Base-by-base conservation (phyloP, 2,888 invertebrate species). In the Fissipunctia ypsillon region DNA sequence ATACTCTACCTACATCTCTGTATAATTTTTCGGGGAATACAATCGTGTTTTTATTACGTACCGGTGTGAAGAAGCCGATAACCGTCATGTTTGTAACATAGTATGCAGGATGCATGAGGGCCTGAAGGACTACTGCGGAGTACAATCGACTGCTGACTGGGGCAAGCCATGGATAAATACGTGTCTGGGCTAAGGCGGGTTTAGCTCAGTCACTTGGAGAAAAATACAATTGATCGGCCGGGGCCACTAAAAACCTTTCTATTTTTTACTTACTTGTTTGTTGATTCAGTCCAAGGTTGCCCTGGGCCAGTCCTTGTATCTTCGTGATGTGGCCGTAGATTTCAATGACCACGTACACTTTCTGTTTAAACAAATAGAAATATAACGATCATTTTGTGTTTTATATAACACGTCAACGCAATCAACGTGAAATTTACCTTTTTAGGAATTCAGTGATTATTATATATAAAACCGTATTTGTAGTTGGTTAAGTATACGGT, bases 291-390 rank as follows among this genome's bases (percentile, higher is more conserved):
- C 84, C 88, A 0, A 88, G 81, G 48, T 89, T 80, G 2, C 91
- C 91, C 56, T 91, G 91, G 69, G 97, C 97, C 0, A 98, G 97
- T 0, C 99, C 97, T 84, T 98, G 97, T 9, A 99, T 97, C 68
- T 98, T 97, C 81, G 97, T 97, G 2, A 98, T 98, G 41, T 97
- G 97, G 0, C 99, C 99, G 88, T 97, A 97, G 64, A 99, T 93
- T 91, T 99, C 99, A 82, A 98, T 97, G 4, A 99, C 97, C 14
- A 97, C 98, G 91, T 98, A 98, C 5, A 99, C 97, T 94, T 97
- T 97, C 97, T 97, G 94, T 65, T 31, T 7, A 16, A 71, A 77
- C 28, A 93, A 94, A 87, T 78, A 77, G 69, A 81, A 93, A 90
- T 81, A 50, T 28, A 66, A 48, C 41, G 28, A 66, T 82, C 5